Conservation (phyloP, 2,888 invertebrate genomes). For the Microctonus brassicae region DNA sequence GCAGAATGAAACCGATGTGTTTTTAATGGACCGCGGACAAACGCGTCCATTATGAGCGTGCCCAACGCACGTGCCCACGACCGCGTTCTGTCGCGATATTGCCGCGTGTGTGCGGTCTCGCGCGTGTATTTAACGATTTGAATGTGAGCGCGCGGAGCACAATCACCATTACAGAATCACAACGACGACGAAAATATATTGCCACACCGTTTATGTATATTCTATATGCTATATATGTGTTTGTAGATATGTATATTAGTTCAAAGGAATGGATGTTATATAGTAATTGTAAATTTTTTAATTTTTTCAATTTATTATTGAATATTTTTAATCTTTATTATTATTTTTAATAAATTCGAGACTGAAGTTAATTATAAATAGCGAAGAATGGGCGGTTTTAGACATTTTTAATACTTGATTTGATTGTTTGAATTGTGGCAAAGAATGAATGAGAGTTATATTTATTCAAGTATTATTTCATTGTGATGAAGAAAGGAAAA, state of each 20-base stretch:
- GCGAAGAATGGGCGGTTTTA: too few relatives aligned
- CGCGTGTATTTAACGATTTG: conserved; percentile 48
- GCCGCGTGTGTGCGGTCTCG: conserved; percentile 40
- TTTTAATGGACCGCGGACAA: conserved; percentile 61
- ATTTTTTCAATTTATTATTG: too few relatives aligned
- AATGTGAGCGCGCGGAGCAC: conserved; percentile 30
- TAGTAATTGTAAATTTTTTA: too few relatives aligned
- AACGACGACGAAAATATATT: conserved; percentile 38
- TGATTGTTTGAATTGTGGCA: too few relatives aligned
- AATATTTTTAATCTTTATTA: too few relatives aligned
- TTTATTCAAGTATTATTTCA: too few relatives aligned
- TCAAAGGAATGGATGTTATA: too few relatives aligned
- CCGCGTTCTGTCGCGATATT: conserved; percentile 1
- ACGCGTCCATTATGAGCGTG: conserved; percentile 47
- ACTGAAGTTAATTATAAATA: too few relatives aligned
- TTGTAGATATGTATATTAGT: neutral
- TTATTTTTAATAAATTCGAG: too few relatives aligned
- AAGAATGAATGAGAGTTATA: too few relatives aligned
- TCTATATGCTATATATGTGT: neutral
- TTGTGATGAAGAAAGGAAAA: too few relatives aligned
- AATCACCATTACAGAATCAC: neutral
- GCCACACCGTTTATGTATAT: conserved; percentile 13
- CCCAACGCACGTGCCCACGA: conserved; percentile 39
- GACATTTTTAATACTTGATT: too few relatives aligned
- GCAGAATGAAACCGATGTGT: conserved; percentile 58